phyloP scores from a whole-genome alignment of 2,888 invertebrate species.

The Hyles lineata region DNA sequence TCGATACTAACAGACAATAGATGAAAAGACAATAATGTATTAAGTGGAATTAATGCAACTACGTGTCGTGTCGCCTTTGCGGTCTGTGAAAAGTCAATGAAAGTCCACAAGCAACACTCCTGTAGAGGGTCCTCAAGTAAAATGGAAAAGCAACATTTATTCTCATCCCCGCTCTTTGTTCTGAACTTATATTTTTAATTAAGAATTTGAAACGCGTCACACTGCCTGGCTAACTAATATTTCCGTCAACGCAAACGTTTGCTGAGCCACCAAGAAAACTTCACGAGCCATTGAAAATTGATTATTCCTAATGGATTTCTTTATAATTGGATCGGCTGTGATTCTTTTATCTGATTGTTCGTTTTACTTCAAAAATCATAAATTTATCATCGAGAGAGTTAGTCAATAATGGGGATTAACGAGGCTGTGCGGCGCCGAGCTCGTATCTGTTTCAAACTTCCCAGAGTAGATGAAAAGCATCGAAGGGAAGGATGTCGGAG shows the following conservation, averaged over 20 bases:
- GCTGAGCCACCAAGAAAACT: slow-evolving; percentile 39
- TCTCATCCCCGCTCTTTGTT: slow-evolving; percentile 61
- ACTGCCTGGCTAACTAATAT: slow-evolving; percentile 56
- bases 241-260: slow-evolving; percentile 43
- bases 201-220: slow-evolving; percentile 61
- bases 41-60: neutral
- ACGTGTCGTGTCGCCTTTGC: slow-evolving; percentile 27
- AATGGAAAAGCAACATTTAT: slow-evolving; percentile 75
- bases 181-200: slow-evolving; percentile 74
- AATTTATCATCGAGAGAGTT: slow-evolving; percentile 37
- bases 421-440: slow-evolving; percentile 45
- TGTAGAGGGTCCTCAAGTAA: slow-evolving; percentile 59
- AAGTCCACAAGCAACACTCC: slow-evolving; percentile 24
- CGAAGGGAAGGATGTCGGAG: slow-evolving; percentile 69
- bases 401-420: slow-evolving; percentile 61
- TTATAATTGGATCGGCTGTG: slow-evolving; percentile 44
- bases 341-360: slow-evolving; percentile 38
- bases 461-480: slow-evolving; percentile 68
- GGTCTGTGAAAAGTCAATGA: slow-evolving; percentile 29
- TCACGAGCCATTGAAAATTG: slow-evolving; percentile 45
- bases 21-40: neutral
- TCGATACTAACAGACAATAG: neutral
- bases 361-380: slow-evolving; percentile 33
- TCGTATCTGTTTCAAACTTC: slow-evolving; percentile 72
- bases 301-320: slow-evolving; percentile 48